Evolutionary conservation across 2,888 invertebrate species (phyloP).

Genomic region (Parnassius mnemosyne): DNA sequence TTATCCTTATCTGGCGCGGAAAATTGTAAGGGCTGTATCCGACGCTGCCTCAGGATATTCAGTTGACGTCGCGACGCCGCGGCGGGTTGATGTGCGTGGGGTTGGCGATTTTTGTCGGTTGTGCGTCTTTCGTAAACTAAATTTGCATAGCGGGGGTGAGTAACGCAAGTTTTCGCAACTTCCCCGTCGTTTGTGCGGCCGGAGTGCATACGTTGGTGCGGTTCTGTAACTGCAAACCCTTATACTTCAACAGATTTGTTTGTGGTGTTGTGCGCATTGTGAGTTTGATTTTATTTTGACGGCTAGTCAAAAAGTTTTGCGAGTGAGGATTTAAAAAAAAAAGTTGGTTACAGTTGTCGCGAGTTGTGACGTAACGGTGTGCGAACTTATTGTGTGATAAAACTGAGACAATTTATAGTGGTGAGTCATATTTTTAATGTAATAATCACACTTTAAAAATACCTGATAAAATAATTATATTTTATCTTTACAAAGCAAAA

Average conservation of each 20-base stretch:
- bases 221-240: slow-evolving; percentile 9
- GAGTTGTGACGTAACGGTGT: neutral
- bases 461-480: too few relatives aligned
- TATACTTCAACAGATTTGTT: slow-evolving; percentile 11
- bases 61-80: slow-evolving; percentile 64
- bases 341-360: neutral
- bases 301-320: neutral
- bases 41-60: slow-evolving; percentile 44
- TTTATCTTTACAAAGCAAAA: too few relatives aligned
- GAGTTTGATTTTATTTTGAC: slow-evolving; percentile 10
- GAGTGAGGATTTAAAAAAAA: neutral
- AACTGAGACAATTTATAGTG: neutral
- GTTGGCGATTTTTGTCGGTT: slow-evolving; percentile 38
- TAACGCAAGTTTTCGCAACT: slow-evolving; percentile 39
- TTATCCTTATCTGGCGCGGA: slow-evolving; percentile 57
- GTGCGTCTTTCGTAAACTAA: slow-evolving; percentile 38
- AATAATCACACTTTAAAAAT: too few relatives aligned
- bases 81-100: slow-evolving; percentile 46
- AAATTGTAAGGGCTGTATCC: slow-evolving; percentile 64
- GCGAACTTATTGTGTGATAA: neutral
- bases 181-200: slow-evolving; percentile 26
- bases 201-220: slow-evolving; percentile 18
- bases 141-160: slow-evolving; percentile 38
- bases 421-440: neutral
- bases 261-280: slow-evolving; percentile 21